A percentile compares a stretch with the other conserved stretches of the same genome.
These are phyloP conservation scores for Neoitamus cyanurus DNA, from an alignment of 2,888 invertebrate species.

Conservation along the genomic window DNA sequence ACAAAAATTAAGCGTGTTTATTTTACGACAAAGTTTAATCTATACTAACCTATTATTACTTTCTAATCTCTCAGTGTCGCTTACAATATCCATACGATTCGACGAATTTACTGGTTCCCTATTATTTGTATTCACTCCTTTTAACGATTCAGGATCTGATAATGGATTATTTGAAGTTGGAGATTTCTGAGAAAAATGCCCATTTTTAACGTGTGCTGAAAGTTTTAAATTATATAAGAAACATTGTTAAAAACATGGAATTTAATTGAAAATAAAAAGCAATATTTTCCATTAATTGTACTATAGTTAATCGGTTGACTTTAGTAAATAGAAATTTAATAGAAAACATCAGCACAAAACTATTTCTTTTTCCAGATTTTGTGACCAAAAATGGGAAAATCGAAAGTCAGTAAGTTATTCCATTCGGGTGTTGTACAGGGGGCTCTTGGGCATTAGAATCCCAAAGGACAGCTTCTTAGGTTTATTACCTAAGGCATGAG, in stretches of 20 bases:
- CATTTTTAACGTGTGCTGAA: conserved; percentile 6
- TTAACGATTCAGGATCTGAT: background rate
- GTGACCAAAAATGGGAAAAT: too few relatives aligned
- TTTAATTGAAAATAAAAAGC: too few relatives aligned
- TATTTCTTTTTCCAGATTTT: too few relatives aligned
- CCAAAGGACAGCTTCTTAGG: too few relatives aligned
- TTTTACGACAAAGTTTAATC: background rate
- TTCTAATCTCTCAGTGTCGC: background rate
- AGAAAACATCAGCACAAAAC: too few relatives aligned
- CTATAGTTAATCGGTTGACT: too few relatives aligned
- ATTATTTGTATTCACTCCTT: background rate
- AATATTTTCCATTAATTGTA: too few relatives aligned
- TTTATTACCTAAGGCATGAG: too few relatives aligned
- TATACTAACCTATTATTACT: background rate
- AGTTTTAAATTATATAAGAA: background rate
- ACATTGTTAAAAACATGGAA: background rate
- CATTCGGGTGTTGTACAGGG: too few relatives aligned
- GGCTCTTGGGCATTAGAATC: too few relatives aligned
- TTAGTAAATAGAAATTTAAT: too few relatives aligned
- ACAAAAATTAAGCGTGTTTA: background rate
- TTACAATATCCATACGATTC: background rate
- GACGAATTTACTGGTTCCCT: background rate
- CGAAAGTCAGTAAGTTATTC: too few relatives aligned
- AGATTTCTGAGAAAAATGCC: background rate
- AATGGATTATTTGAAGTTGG: background rate